Conservation (phyloP, 1,140 invertebrate species). For the Eumeta japonica region DNA sequence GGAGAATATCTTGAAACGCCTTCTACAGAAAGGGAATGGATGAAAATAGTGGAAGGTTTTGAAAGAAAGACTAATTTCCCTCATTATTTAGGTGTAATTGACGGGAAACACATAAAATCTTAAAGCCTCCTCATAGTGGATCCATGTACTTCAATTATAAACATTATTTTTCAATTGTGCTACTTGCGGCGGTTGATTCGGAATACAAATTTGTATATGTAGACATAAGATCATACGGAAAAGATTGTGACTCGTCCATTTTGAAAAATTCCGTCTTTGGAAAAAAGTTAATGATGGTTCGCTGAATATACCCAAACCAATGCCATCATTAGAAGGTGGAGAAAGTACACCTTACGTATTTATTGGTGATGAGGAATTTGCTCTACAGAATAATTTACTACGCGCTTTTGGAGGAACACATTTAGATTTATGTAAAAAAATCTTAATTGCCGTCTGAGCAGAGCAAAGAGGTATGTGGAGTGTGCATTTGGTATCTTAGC, state of each 20-base stretch:
- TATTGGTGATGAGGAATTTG: conserved; percentile 10
- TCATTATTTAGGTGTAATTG: conserved; percentile 6
- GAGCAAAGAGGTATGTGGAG: conserved; percentile 7
- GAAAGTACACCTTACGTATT: conserved; percentile 9
- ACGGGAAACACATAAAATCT: conserved; percentile 13
- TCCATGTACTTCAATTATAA: conserved; percentile 13
- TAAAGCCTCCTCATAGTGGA: conserved; percentile 8
- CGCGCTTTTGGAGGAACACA: conserved; percentile 7
- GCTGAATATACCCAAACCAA: conserved; percentile 12
- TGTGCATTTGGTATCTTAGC: conserved; percentile 9
- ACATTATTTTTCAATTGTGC: conserved; percentile 4
- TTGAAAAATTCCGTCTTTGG: no score
- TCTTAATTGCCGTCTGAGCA: conserved; percentile 8
- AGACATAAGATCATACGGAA: conserved; percentile 4
- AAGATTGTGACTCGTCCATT: conserved; percentile 12
- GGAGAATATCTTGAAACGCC: conserved; percentile 3
- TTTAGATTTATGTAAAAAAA: conserved; percentile 8
- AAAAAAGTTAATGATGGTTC: no score
- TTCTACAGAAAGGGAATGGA: conserved; percentile 9
- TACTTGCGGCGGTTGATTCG: conserved; percentile 5
- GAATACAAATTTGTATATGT: conserved; percentile 4
- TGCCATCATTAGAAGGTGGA: conserved; percentile 10
- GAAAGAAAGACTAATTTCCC: conserved; percentile 5
- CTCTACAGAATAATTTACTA: conserved; percentile 8
- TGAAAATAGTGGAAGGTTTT: conserved; percentile 2